Evolutionary conservation across 2,888 invertebrate species (phyloP), one percentile per base, ranked within the genome.

Genomic region (Lepetodrilus schrolli): DNA sequence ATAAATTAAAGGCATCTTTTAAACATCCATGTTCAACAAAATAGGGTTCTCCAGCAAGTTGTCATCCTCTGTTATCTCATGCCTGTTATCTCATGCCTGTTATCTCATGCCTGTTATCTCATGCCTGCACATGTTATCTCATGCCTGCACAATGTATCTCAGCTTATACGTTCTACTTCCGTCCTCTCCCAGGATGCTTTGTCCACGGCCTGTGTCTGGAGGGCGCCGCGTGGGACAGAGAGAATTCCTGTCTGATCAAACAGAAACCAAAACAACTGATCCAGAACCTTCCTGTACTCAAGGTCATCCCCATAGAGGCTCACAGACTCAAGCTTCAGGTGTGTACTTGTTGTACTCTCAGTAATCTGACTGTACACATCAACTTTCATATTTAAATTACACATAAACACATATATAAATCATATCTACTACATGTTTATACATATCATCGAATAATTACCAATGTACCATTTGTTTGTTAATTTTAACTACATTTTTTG

Each of bases 201-300:
- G 89, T 90, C 8, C 83, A 85, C 75, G 91, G 91, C 3, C 90
- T 97, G 50, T 96, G 94, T 90, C 90, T 97, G 84, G 97, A 97
- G 91, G 97, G 97, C 0, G 95, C 95, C 0, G 93, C 95, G 51
- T 97, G 97, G 96, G 95, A 96, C 89, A 79, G 93, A 21, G 92
- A 93, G 73, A 93, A 93, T 4, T 92, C 93, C 72, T 94, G 95
- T 87, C 92, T 97, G 79, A 92, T 92, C 75, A 92, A 93, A 81
- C 96, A 96, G 34, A 92, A 93, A 82, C 96, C 96, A 4, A 97
- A 96, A 91, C 93, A 96, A 75, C 92, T 97, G 70, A 93, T 96
- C 76, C 96, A 96, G 81, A 94, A 95, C 86, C 91, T 97, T 76
- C 96, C 97, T 37, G 94, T 97, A 71, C 92, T 97, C 87, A 94